A percentile compares a stretch with the other conserved stretches of the same genome.
Conservation (phyloP, 1,140 invertebrate genomes). For the Pristionchus pacificus region DNA sequence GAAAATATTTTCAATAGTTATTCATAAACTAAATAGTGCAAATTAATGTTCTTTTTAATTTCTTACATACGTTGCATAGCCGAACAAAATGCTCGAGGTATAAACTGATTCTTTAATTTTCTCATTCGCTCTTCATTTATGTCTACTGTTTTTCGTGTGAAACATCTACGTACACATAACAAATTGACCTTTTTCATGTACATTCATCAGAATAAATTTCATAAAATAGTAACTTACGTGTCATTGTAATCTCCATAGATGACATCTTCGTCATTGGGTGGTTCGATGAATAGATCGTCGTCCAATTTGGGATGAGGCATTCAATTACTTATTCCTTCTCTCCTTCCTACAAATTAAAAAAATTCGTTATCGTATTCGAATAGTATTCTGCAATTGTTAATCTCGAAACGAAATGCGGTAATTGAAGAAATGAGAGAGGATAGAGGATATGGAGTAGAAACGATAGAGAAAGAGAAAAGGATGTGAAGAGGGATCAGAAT, state of each 20-base stretch:
- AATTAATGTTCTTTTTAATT: too few relatives aligned
- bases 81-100: too few relatives aligned
- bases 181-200: too few relatives aligned
- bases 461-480: conserved; percentile 14
- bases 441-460: conserved; percentile 5
- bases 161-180: too few relatives aligned
- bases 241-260: conserved; percentile 55
- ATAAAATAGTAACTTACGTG: conserved; percentile 42
- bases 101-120: too few relatives aligned
- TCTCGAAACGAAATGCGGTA: neutral
- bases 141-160: too few relatives aligned
- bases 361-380: too few relatives aligned
- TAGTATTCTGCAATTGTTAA: too few relatives aligned
- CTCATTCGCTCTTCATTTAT: too few relatives aligned
- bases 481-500: neutral
- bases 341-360: neutral
- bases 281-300: conserved; percentile 55
- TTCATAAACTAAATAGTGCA: too few relatives aligned
- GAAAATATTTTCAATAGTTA: too few relatives aligned
- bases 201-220: neutral
- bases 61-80: too few relatives aligned
- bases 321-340: neutral
- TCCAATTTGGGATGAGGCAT: conserved; percentile 42
- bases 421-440: neutral
- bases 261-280: conserved; percentile 53